Evolutionary conservation across 2,888 invertebrate genomes (phyloP).

Genomic region (Acronicta leporina): DNA sequence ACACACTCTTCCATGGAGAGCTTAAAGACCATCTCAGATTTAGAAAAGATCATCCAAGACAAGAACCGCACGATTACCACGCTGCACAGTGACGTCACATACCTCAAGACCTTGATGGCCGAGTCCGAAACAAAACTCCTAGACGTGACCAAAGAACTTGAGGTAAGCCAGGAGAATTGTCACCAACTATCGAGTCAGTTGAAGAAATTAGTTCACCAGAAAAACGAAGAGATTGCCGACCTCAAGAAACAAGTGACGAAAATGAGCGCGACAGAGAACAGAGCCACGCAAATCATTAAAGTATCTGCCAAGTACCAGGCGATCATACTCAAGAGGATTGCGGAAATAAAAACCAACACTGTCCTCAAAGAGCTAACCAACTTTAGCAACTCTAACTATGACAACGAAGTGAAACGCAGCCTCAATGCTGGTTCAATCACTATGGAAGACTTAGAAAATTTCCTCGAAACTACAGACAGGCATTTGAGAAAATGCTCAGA

Average conservation of each 20-base stretch:
- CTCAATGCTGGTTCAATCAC: constrained; percentile 77
- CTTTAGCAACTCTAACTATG: constrained; percentile 74
- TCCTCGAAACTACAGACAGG: constrained; percentile 82
- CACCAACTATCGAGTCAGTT: constrained; percentile 79
- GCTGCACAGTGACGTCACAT: constrained; percentile 78
- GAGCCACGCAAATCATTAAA: constrained; percentile 83
- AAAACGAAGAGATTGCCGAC: constrained; percentile 83
- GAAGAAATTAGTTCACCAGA: constrained; percentile 80
- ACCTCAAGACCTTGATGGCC: constrained; percentile 77
- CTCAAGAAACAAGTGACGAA: constrained; percentile 79
- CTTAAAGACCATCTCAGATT: constrained; percentile 80
- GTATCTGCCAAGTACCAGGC: constrained; percentile 85
- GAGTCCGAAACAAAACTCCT: constrained; percentile 82
- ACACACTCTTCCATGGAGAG: constrained; percentile 79
- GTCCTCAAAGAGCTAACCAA: constrained; percentile 83
- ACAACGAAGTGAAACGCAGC: constrained; percentile 74
- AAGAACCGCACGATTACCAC: constrained; percentile 81
- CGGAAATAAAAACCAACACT: constrained; percentile 81
- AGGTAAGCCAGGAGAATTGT: constrained; percentile 76
- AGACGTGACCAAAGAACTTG: constrained; percentile 78
- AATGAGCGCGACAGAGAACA: constrained; percentile 79
- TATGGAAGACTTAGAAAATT: constrained; percentile 84
- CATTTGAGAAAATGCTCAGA: constrained; percentile 80
- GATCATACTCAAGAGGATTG: constrained; percentile 81
- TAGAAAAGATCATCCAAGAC: constrained; percentile 82